A percentile compares a stretch with the other conserved stretches of the same genome.
phyloP scores from a whole-genome alignment of 1,140 invertebrate genomes.

The Anastrepha ludens region DNA sequence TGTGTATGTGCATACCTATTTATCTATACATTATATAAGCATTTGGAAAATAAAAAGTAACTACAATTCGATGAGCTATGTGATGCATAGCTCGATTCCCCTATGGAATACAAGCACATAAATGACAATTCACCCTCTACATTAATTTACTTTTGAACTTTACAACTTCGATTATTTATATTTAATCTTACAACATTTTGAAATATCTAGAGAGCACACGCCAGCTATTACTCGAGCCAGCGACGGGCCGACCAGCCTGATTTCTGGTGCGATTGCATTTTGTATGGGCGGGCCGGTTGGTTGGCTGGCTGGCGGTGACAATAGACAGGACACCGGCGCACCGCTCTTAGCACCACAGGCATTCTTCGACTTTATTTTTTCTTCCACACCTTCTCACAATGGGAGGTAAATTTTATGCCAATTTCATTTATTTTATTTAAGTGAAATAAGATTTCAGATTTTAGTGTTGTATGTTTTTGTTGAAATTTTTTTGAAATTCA shows the following conservation, averaged over 20 bases:
- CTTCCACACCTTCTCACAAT: background rate
- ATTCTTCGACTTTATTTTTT: background rate
- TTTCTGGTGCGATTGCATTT: background rate
- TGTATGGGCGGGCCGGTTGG: background rate
- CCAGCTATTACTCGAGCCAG: background rate
- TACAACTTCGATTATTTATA: constrained; percentile 12
- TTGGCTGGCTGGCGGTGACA: background rate
- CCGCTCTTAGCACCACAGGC: background rate
- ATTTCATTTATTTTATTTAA: constrained; percentile 20
- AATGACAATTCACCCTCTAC: background rate
- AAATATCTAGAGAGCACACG: background rate
- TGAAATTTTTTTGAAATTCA: background rate
- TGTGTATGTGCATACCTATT: background rate
- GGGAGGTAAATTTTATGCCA: background rate
- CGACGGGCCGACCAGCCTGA: too few species aligned
- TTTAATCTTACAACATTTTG: constrained; percentile 12
- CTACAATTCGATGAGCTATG: background rate
- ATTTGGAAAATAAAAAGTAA: background rate
- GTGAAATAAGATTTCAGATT: background rate
- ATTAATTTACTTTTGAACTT: constrained; percentile 1
- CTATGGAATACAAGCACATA: background rate
- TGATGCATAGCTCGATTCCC: background rate
- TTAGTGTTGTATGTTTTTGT: background rate
- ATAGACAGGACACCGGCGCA: background rate
- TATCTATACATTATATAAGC: background rate